Evolutionary conservation across 2,113 vertebrate species (phyloP).

Genomic region (Cyanocitta stelleri): DNA sequence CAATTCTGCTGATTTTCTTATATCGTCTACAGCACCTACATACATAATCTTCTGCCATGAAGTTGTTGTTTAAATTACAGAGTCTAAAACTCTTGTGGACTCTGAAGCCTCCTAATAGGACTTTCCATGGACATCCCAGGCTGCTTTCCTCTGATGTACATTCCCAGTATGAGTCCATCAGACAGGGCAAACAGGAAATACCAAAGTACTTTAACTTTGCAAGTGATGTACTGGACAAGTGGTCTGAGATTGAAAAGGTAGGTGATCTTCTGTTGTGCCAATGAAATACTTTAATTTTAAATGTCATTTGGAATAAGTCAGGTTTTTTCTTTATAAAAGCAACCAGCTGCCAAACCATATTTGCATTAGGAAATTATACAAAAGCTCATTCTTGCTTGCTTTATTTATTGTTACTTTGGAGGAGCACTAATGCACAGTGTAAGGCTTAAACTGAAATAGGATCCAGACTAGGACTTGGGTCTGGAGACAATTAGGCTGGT

Average conservation of each 20-base stretch:
- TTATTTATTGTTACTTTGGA: not conserved
- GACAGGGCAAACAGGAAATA: constrained; percentile 2
- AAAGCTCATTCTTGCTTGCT: not conserved
- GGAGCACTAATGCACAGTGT: not conserved
- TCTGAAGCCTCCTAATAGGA: not conserved
- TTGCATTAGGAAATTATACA: not conserved
- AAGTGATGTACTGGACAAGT: constrained; percentile 78
- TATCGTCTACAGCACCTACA: not conserved
- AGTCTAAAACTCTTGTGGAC: not conserved
- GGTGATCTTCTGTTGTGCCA: not conserved
- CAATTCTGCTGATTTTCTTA: not conserved
- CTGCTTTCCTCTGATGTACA: constrained; percentile 37
- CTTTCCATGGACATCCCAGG: not conserved
- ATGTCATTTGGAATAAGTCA: not conserved
- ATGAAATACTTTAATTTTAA: not conserved
- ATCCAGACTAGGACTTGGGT: not conserved
- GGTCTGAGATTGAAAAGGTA: constrained; percentile 81
- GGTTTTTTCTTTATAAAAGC: not conserved
- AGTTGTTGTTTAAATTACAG: constrained; percentile 32
- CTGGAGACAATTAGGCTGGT: not conserved
- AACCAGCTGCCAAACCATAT: not conserved
- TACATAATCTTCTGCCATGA: constrained; percentile 39
- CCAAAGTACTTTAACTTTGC: constrained; percentile 84
- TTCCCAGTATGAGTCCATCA: constrained; percentile 45
- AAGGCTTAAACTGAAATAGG: not conserved